phyloP scores from a whole-genome alignment of 2,113 vertebrate species.

The Neogale vison region DNA sequence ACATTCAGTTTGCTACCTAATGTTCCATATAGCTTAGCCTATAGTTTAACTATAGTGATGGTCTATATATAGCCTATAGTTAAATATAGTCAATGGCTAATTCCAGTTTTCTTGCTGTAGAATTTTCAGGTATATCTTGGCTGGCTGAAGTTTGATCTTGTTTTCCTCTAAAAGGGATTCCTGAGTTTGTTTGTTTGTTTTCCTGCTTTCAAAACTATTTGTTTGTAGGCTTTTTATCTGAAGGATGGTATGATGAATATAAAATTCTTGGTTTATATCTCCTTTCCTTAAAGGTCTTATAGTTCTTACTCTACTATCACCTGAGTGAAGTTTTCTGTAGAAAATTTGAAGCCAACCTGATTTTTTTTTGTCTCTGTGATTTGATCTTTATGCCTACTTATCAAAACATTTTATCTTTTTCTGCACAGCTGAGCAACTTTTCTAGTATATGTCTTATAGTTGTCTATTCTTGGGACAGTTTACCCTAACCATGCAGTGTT shows the following conservation, averaged over 20 bases:
- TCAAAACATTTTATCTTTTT: not conserved
- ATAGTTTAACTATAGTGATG: not conserved
- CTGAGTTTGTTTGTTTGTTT: not conserved
- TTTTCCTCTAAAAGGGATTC: not conserved
- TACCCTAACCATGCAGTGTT: not conserved
- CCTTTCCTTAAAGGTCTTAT: not conserved
- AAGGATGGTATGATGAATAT: not conserved
- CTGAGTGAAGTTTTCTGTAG: not conserved
- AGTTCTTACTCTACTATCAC: not conserved
- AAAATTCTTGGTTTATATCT: not conserved
- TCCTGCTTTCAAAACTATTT: not conserved
- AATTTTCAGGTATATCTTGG: not conserved
- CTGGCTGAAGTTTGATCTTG: not conserved
- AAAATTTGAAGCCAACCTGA: not conserved
- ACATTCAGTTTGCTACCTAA: not conserved
- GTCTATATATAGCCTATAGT: not conserved
- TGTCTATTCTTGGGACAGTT: not conserved
- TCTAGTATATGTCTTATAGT: not conserved
- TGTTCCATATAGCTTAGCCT: not conserved
- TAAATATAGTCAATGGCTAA: not conserved
- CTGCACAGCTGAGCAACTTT: not conserved
- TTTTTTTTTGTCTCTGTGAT: not conserved
- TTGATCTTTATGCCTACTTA: not conserved
- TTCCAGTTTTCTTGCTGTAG: not conserved
- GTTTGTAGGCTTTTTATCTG: not conserved